Evolutionary conservation across 2,113 vertebrate genomes (phyloP).

Genomic region (Syngnathoides biaculeatus): DNA sequence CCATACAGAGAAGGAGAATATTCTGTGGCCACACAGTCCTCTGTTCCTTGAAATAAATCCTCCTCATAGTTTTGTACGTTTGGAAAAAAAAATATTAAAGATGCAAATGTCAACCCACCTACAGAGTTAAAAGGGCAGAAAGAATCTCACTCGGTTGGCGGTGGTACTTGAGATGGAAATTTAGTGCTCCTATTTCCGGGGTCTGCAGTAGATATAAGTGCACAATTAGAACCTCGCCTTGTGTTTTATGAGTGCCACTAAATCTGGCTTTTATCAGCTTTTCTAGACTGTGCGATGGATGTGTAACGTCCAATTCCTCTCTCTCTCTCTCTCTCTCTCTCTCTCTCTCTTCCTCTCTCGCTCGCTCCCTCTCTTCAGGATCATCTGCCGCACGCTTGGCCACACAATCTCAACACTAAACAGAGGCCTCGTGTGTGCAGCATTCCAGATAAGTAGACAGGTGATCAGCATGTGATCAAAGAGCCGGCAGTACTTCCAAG

Average conservation of each 20-base stretch:
- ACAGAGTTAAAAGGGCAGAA: slow-evolving; percentile 27
- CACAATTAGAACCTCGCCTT: slow-evolving; percentile 57
- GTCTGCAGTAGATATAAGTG: slow-evolving; percentile 45
- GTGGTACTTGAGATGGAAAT: slow-evolving; percentile 59
- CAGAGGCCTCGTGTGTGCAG: slow-evolving; percentile 39
- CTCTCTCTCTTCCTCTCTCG: slow-evolving; percentile 15
- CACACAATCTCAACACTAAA: slow-evolving; percentile 57
- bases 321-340: too few species aligned
- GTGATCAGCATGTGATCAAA: slow-evolving; percentile 58
- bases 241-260: slow-evolving; percentile 61
- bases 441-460: slow-evolving; percentile 54
- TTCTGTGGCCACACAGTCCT: not conserved
- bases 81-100: slow-evolving; percentile 19
- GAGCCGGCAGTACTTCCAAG: slow-evolving; percentile 29
- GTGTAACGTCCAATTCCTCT: slow-evolving; percentile 13
- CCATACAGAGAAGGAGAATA: not conserved
- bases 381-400: slow-evolving; percentile 46
- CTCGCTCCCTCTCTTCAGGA: slow-evolving; percentile 20
- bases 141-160: slow-evolving; percentile 28
- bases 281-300: slow-evolving; percentile 35
- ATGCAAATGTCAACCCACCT: slow-evolving; percentile 22
- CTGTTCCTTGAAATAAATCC: not conserved
- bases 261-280: slow-evolving; percentile 64
- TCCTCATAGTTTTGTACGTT: slow-evolving; percentile 23
- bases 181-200: slow-evolving; percentile 49